Conservation (phyloP, 2,113 vertebrate species). For the Furnarius figulus region DNA sequence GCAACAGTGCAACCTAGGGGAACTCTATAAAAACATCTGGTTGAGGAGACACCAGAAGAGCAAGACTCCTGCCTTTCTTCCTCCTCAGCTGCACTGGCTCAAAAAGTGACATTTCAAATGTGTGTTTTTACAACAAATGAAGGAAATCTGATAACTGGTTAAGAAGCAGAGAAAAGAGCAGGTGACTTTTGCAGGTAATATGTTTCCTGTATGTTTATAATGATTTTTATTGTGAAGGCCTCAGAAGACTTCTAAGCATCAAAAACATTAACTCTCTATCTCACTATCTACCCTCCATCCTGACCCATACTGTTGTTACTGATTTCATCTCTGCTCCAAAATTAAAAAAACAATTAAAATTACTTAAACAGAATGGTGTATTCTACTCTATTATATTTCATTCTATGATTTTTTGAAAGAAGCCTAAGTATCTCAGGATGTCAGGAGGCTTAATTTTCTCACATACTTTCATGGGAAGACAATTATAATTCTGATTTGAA, state of each 20-base stretch:
- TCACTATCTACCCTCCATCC: neutral
- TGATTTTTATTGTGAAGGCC: neutral
- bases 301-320: neutral
- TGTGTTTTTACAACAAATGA: neutral
- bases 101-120: neutral
- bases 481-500: conserved; percentile 36
- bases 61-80: neutral
- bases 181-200: neutral
- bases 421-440: neutral
- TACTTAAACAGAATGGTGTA: neutral
- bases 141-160: neutral
- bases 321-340: neutral
- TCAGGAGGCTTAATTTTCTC: conserved; percentile 33
- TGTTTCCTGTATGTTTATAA: neutral
- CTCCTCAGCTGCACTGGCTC: neutral
- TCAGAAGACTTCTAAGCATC: neutral
- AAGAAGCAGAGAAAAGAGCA: neutral
- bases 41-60: neutral
- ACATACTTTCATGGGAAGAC: neutral
- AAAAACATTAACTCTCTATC: neutral
- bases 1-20: conserved; percentile 40
- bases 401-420: neutral
- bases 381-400: neutral
- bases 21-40: neutral
- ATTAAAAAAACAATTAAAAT: neutral